Percentiles rank a stretch among this genome's conserved stretches.
phyloP scores from a whole-genome alignment of 2,888 invertebrate genomes.

The Himalopsyche tibetana region DNA sequence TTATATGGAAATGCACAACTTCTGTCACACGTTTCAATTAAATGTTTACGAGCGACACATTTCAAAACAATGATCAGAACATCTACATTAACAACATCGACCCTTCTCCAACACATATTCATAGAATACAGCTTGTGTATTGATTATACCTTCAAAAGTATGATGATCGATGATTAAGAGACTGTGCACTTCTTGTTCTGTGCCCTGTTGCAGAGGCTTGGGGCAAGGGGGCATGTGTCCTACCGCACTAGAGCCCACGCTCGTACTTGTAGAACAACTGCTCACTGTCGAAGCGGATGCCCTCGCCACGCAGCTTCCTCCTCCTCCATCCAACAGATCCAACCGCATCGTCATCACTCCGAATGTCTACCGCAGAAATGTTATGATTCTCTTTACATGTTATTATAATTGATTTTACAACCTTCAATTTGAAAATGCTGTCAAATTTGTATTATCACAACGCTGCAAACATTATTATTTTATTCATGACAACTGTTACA shows the following conservation, averaged over 20 bases:
- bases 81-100: too few species aligned
- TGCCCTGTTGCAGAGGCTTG: conserved; percentile 87
- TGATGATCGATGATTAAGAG: conserved; percentile 96
- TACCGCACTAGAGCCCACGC: conserved; percentile 70
- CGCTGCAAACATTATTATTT: too few species aligned
- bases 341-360: conserved; percentile 94
- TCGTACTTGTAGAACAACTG: conserved; percentile 67
- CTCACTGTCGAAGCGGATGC: conserved; percentile 68
- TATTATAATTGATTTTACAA: too few species aligned
- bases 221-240: conserved; percentile 83
- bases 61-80: too few species aligned
- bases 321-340: conserved; percentile 89
- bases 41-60: too few species aligned
- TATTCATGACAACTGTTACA: too few species aligned
- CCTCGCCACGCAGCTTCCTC: conserved; percentile 70
- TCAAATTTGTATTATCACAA: too few species aligned
- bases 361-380: conserved; percentile 83
- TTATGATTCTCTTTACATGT: not conserved
- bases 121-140: too few species aligned
- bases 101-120: too few species aligned
- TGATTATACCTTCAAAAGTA: conserved; percentile 87
- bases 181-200: conserved; percentile 93
- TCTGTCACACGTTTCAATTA: too few species aligned
- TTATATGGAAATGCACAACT: too few species aligned
- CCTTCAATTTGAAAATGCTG: too few species aligned